phyloP scores from a whole-genome alignment of 2,113 vertebrate genomes.

The Clarias batrachus region DNA sequence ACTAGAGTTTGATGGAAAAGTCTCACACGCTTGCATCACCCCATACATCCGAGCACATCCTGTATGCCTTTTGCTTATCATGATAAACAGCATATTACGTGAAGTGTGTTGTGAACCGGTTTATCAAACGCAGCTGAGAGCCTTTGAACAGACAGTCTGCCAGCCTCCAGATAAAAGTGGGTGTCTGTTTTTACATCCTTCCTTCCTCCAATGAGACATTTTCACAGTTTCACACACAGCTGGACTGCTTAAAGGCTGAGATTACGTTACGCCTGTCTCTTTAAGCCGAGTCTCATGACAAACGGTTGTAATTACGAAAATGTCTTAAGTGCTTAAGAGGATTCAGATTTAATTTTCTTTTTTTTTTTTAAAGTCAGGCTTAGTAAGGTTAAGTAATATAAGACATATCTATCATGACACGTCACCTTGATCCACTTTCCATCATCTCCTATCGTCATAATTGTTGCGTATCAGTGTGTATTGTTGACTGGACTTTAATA shows the following conservation, averaged over 20 bases:
- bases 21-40: slow-evolving; percentile 12
- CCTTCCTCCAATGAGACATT: slow-evolving; percentile 5
- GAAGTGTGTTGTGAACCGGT: slow-evolving; percentile 31
- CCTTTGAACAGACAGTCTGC: slow-evolving; percentile 64
- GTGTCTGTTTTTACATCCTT: slow-evolving; percentile 38
- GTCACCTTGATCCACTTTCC: neutral
- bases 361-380: too few relatives aligned
- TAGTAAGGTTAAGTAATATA: neutral
- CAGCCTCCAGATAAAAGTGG: slow-evolving; percentile 57
- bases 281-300: slow-evolving; percentile 7
- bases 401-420: neutral
- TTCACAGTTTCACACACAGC: slow-evolving; percentile 21
- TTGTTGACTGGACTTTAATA: neutral
- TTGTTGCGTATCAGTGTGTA: neutral
- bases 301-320: slow-evolving; percentile 36
- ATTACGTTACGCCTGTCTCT: slow-evolving; percentile 17
- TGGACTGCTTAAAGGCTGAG: slow-evolving; percentile 29
- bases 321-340: neutral
- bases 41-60: slow-evolving; percentile 2
- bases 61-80: slow-evolving; percentile 48
- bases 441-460: neutral
- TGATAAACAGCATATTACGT: slow-evolving; percentile 54
- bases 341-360: neutral
- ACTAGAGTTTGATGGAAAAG: neutral
- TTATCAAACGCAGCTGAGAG: slow-evolving; percentile 47